phyloP scores from a whole-genome alignment of 2,888 invertebrate species.

The Clostera curtula region DNA sequence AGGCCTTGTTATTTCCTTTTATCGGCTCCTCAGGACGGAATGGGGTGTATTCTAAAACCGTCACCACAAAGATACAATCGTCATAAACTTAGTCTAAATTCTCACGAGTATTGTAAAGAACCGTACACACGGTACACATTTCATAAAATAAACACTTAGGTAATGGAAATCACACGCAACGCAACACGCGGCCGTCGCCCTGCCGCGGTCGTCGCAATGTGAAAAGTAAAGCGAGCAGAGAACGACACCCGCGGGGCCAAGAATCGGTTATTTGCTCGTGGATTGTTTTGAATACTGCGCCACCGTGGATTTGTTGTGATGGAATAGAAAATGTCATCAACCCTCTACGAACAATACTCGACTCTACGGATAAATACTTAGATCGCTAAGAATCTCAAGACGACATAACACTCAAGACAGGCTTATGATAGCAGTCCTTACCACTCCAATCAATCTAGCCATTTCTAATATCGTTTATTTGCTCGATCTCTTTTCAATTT shows the following conservation, averaged over 20 bases:
- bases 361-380: no score
- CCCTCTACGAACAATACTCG: neutral
- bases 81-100: slow-evolving; percentile 24
- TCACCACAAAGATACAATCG: no score
- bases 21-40: no score
- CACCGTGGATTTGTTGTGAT: slow-evolving; percentile 30
- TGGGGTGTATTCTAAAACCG: no score
- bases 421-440: no score
- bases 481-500: no score
- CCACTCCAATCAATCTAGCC: no score
- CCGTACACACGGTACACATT: slow-evolving; percentile 39
- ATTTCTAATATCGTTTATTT: no score
- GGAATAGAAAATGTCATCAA: slow-evolving; percentile 21
- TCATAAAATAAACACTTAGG: slow-evolving; percentile 66
- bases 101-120: slow-evolving; percentile 44
- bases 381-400: no score
- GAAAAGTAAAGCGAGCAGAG: slow-evolving; percentile 59
- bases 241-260: slow-evolving; percentile 60
- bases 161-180: slow-evolving; percentile 55
- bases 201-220: slow-evolving; percentile 29
- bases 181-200: slow-evolving; percentile 13
- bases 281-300: slow-evolving; percentile 65
- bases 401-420: no score
- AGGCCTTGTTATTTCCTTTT: no score
- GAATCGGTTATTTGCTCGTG: slow-evolving; percentile 66